A percentile compares a stretch with the other conserved stretches of the same genome.
These are phyloP conservation scores for Anoplolepis gracilipes DNA, from an alignment of 1,140 invertebrate species.

Conservation along the genomic window DNA sequence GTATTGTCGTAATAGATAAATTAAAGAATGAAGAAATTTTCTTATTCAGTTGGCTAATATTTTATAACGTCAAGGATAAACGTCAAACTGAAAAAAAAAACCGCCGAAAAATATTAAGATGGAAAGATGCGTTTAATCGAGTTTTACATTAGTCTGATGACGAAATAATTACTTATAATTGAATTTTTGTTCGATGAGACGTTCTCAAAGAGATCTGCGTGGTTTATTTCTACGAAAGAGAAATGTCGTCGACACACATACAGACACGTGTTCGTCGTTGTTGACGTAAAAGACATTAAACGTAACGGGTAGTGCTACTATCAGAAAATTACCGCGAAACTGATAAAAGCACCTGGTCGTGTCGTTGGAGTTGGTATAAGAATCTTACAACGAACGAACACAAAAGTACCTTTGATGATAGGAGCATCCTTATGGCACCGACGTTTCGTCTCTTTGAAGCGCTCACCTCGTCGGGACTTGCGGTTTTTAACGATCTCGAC, in stretches of 20 bases:
- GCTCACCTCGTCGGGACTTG: conserved; percentile 44
- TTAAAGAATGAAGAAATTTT: neutral
- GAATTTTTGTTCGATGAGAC: conserved; percentile 39
- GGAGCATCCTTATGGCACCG: conserved; percentile 19
- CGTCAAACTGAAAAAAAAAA: neutral
- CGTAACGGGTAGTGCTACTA: conserved; percentile 23
- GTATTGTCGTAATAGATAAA: no score
- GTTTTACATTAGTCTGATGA: conserved; percentile 22
- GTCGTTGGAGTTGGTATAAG: conserved; percentile 38
- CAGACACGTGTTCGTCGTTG: neutral
- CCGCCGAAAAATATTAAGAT: neutral
- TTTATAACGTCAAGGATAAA: no score
- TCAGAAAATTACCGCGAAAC: conserved; percentile 56
- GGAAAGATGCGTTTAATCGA: conserved; percentile 6
- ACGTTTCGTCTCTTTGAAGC: conserved; percentile 28
- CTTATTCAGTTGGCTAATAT: neutral
- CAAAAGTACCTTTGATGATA: conserved; percentile 54
- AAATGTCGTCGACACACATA: neutral
- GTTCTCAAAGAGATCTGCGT: conserved; percentile 1
- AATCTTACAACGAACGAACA: conserved; percentile 29
- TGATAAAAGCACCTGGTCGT: conserved; percentile 53
- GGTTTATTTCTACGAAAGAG: conserved; percentile 34
- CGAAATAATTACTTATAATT: conserved; percentile 58
- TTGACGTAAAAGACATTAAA: conserved; percentile 44
- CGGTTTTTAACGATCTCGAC: conserved; percentile 57